Evolutionary conservation across 2,888 invertebrate species (phyloP), one percentile per base, ranked within the genome.

Genomic region (Acrobasis suavella): DNA sequence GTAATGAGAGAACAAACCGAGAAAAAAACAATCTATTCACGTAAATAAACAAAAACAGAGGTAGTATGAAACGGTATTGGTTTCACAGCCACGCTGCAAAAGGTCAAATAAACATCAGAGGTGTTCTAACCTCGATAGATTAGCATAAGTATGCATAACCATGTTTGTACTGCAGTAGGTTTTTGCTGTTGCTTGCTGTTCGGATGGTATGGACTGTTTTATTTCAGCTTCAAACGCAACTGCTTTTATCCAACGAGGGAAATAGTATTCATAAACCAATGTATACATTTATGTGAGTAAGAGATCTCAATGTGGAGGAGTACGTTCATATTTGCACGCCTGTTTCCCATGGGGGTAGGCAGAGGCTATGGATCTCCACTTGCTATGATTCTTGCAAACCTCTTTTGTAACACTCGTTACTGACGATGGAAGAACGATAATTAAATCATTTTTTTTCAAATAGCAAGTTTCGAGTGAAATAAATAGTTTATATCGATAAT

Each of bases 121-220:
- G 46, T 46, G n/a, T 46, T 46, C 46, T 46, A 46, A 46, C 46
- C 46, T 46, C 46, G 46, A 46, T 14, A 46, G 46, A 46, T 46
- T 46, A 46, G 46, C 46, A 46, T 46, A 46, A 14, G 46, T n/a
- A 46, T 42, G n/a, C 46, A 46, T 1, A 14, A 10, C 46, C 46
- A n/a, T 46, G 46, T 46, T 46, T 46, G 46, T n/a, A 14, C 46
- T 46, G 14, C 14, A 46, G 9, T 46, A 14, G 46, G 46, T 46
- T 46, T n/a, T 46, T 5, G 46, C 46, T 2, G 7, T 6, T 46
- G n/a, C n/a, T 46, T 46, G 46, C 12, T n/a, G 10, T 14, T 46
- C 12, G n/a, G n/a, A 46, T 46, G 46, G 46, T 5, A 46, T 46
- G 14, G n/a, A 46, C 12, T 14, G 46, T 46, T 46, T 46, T 46